Evolutionary conservation across 37 sponge, comb jelly and placozoan species (phyloP).

Genomic region (Aphrocallistes beatrix): DNA sequence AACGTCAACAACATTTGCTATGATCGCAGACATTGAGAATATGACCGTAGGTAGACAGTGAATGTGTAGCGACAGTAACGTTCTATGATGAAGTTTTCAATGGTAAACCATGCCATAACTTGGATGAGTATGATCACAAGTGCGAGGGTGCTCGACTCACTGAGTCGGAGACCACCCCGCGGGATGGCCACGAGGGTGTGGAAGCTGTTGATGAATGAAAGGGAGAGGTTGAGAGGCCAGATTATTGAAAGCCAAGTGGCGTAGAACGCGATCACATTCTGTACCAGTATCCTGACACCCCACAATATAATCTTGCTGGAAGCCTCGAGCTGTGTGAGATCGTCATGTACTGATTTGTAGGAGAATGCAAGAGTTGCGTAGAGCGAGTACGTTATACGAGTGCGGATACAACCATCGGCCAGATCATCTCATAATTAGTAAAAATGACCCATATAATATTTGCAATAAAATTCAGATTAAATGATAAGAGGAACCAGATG

Average conservation of each 20-base stretch:
- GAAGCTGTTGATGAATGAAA: background rate
- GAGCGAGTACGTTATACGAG: background rate
- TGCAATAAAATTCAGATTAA: background rate
- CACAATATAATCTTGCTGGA: slow-evolving; percentile 1
- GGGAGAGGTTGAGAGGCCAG: slow-evolving; percentile 1
- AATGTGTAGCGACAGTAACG: slow-evolving; percentile 27
- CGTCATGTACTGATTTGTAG: background rate
- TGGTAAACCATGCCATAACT: slow-evolving; percentile 19
- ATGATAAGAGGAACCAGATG: background rate
- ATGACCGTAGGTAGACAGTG: slow-evolving; percentile 23
- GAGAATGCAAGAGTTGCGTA: background rate
- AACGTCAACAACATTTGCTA: background rate
- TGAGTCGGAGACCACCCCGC: background rate
- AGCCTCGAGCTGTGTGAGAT: background rate
- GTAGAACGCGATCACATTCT: background rate
- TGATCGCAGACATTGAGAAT: background rate
- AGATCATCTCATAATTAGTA: background rate
- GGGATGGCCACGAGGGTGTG: background rate
- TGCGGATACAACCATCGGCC: background rate
- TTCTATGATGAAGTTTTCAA: slow-evolving; percentile 18
- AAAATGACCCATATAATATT: background rate
- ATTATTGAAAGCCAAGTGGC: background rate
- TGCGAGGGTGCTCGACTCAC: slow-evolving; percentile 20
- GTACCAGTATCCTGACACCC: background rate
- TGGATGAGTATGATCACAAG: slow-evolving; percentile 24